Evolutionary conservation across 2,888 invertebrate species (phyloP), one percentile per base, ranked within the genome.

Genomic region (Gandaritis pyraliata): DNA sequence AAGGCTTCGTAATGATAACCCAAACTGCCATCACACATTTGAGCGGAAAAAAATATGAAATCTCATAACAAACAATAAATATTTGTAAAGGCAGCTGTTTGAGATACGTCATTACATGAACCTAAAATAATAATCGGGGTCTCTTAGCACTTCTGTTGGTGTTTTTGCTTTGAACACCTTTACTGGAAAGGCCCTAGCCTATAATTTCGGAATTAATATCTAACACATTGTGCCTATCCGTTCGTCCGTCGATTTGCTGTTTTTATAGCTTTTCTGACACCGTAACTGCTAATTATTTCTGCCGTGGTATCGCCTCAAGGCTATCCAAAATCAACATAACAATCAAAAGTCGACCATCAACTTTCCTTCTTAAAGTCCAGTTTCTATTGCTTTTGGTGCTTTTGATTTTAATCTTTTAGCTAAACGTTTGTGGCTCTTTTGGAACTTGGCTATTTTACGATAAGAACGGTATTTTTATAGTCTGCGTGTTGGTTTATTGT

Each of bases 181-280:
- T 84, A 83, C 81, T 78, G 74, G 81, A 74, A 76, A 73, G 73
- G 68, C 70, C 76, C 77, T 76, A 84, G 82, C 83, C 90, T 90
- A 85, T 90, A 89, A 92, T 92, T 90, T 92, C 70, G 76, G 80
- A 86, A 92, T 91, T 90, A 90, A 92, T 90, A 90, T 90, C 88
- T 88, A 89, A 90, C 91, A 92, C 90, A 89, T 90, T 90, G 88
- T 86, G 88, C 79, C 87, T 87, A 86, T 88, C 87, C 84, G 82
- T 77, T 77, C 79, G 82, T 81, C 83, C 83, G 81, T 87, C 80
- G 81, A 85, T 87, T 88, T 83, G 84, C 85, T 75, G 87, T 90
- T 89, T 88, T 86, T 85, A 85, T 86, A 75, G 82, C 83, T 81
- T 85, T 83, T 76, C 84, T 76, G 83, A 87, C 87, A 87, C 85